Conservation (phyloP, 2,113 vertebrate genomes). For the Motacilla tschutschensis region DNA sequence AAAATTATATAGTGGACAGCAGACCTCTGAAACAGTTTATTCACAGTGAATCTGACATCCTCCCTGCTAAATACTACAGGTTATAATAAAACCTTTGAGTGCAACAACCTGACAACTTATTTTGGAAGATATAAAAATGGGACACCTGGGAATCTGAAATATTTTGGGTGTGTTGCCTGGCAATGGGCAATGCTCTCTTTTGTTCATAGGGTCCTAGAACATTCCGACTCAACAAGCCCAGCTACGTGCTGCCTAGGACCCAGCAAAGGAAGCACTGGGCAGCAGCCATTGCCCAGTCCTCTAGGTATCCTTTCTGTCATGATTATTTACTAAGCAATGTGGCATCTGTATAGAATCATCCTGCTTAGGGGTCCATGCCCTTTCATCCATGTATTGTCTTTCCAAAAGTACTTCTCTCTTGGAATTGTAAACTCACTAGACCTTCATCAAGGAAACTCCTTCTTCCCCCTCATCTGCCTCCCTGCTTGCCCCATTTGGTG, state of each 20-base stretch:
- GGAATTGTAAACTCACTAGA: background rate
- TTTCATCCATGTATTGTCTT: background rate
- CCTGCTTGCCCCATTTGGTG: background rate
- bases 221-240: fast-evolving
- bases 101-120: background rate
- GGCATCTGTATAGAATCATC: background rate
- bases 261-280: background rate
- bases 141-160: background rate
- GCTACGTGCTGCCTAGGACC: background rate
- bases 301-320: background rate
- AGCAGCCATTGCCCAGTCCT: background rate
- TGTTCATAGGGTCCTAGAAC: background rate
- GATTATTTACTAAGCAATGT: background rate
- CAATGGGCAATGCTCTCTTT: background rate
- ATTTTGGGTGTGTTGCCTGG: background rate
- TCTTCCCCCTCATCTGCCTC: background rate
- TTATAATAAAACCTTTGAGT: background rate
- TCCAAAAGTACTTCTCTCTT: background rate
- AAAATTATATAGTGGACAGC: constrained; percentile 10
- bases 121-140: background rate
- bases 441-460: background rate
- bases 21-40: constrained; percentile 16
- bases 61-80: background rate
- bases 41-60: background rate
- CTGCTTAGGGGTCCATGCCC: background rate